These are phyloP conservation scores for Amblyjoppa fuscipennis DNA, from an alignment of 2,888 invertebrate genomes.

Conservation along the genomic window DNA sequence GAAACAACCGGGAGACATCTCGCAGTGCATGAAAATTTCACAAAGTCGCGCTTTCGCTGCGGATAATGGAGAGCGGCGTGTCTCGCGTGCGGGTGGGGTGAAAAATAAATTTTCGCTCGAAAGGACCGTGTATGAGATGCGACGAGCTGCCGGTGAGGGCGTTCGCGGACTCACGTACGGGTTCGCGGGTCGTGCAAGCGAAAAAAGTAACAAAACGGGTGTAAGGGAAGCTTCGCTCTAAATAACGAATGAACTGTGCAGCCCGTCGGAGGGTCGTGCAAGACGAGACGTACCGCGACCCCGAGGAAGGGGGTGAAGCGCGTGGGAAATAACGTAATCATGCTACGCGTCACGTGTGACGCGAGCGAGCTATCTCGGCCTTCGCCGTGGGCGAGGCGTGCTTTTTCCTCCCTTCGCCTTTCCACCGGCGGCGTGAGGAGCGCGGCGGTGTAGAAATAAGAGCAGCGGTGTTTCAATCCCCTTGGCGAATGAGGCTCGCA, in stretches of 20 bases:
- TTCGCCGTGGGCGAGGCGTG: background rate
- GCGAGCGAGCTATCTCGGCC: conserved; percentile 69
- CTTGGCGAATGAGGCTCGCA: conserved; percentile 47
- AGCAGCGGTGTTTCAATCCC: conserved; percentile 50
- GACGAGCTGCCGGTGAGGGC: conserved; percentile 16
- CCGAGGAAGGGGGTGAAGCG: conserved; percentile 59
- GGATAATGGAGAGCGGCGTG: background rate
- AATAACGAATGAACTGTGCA: conserved; percentile 70
- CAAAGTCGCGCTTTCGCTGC: background rate
- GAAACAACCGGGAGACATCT: conserved; percentile 25
- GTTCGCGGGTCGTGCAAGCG: background rate
- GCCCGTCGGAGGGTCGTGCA: conserved; percentile 28
- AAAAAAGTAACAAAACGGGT: conserved; percentile 36
- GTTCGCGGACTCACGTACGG: conserved; percentile 5
- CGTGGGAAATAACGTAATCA: conserved; percentile 81
- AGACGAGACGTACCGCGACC: conserved; percentile 24
- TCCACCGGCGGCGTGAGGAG: background rate
- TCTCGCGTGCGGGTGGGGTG: background rate
- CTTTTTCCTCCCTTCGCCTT: conserved; percentile 27
- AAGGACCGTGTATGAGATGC: conserved; percentile 4
- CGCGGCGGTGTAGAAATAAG: conserved; percentile 37
- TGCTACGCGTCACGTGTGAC: conserved; percentile 79
- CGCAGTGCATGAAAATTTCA: conserved; percentile 44
- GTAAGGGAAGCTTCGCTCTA: conserved; percentile 51
- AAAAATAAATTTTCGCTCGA: conserved; percentile 2